Percentiles rank a stretch among this genome's conserved stretches.
Evolutionary conservation across 2,113 vertebrate genomes (phyloP).

Genomic region (Microcebus tavaratra): DNA sequence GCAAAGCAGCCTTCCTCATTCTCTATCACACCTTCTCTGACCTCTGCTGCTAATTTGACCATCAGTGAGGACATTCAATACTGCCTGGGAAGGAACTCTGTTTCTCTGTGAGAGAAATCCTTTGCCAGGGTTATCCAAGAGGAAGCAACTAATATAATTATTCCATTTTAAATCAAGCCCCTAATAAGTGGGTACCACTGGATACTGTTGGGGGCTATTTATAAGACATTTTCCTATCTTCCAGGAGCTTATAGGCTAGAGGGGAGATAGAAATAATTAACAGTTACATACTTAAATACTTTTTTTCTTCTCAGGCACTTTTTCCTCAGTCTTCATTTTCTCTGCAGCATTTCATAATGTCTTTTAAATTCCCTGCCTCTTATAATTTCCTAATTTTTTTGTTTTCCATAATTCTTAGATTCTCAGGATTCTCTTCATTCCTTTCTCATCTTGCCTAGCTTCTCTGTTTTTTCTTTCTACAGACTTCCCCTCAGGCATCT

Average conservation of each 20-base stretch:
- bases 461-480: not conserved
- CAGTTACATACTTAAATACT: slow-evolving; percentile 36
- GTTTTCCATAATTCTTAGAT: not conserved
- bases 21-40: not conserved
- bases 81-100: not conserved
- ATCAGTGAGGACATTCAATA: not conserved
- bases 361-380: not conserved
- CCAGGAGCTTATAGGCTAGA: not conserved
- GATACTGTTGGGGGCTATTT: not conserved
- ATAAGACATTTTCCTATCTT: slow-evolving; percentile 12
- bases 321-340: not conserved
- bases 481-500: not conserved
- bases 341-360: not conserved
- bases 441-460: not conserved
- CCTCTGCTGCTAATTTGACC: slow-evolving; percentile 3
- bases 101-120: not conserved
- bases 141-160: slow-evolving; percentile 11
- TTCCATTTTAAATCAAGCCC: not conserved
- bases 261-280: slow-evolving; percentile 1
- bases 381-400: not conserved
- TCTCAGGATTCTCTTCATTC: not conserved
- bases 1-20: not conserved
- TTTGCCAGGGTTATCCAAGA: slow-evolving; percentile 1
- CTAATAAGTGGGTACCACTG: not conserved
- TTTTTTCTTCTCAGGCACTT: not conserved